Conservation (phyloP, 2,797 vertebrate species). For the Epinephelus coioides region DNA sequence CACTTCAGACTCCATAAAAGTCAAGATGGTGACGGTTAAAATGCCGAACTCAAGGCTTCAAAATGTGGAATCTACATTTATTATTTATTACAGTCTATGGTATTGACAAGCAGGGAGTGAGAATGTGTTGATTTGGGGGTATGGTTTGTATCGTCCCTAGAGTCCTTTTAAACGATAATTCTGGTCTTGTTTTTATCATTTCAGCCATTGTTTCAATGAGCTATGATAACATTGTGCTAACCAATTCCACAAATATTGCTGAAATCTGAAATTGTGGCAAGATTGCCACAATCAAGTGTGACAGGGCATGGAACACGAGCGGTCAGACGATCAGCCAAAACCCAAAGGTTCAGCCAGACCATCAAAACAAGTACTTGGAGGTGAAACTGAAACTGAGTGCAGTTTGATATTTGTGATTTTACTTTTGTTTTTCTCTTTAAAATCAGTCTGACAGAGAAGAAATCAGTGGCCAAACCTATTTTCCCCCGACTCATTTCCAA, state of each 20-base stretch:
- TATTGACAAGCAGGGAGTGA: not conserved
- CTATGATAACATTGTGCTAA: not conserved
- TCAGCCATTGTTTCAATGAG: not conserved
- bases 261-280: not conserved
- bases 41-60: too few relatives aligned
- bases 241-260: not conserved
- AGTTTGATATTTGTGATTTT: not conserved
- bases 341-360: not conserved
- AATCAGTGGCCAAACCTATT: not conserved
- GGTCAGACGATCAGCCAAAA: not conserved
- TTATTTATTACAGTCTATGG: too few relatives aligned
- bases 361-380: not conserved
- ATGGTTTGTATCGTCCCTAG: not conserved
- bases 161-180: not conserved
- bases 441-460: not conserved
- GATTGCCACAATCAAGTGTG: not conserved
- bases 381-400: not conserved
- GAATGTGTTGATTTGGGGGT: not conserved
- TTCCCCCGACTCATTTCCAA: not conserved
- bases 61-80: too few relatives aligned
- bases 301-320: not conserved
- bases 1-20: too few relatives aligned
- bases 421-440: constrained; percentile 12
- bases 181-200: not conserved
- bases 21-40: too few relatives aligned